Conservation (phyloP, 2,113 vertebrate species). For the Nanorana parkeri region DNA sequence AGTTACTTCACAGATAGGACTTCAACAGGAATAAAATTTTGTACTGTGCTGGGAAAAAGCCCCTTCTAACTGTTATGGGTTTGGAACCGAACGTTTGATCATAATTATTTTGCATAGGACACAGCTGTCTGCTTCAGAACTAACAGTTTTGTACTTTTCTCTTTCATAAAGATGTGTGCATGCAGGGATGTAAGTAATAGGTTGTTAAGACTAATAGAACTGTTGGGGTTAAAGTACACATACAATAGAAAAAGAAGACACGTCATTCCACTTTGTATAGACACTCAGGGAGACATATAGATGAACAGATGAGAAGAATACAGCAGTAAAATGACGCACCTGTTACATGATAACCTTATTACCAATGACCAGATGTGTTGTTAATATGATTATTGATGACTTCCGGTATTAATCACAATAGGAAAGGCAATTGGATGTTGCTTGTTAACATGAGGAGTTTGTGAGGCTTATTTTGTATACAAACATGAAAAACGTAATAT, state of each 20-base stretch:
- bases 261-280: background rate
- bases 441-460: background rate
- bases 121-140: no score
- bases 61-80: no score
- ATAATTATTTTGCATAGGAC: no score
- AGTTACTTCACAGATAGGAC: no score
- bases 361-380: constrained; percentile 42
- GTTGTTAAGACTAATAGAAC: background rate
- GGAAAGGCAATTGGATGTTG: background rate
- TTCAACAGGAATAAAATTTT: no score
- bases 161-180: no score
- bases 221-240: background rate
- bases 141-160: no score
- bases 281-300: background rate
- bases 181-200: no score
- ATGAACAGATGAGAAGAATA: background rate
- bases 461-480: no score
- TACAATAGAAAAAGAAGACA: background rate
- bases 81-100: no score
- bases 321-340: constrained; percentile 37
- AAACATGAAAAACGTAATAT: no score
- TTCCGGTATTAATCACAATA: constrained; percentile 6
- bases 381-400: constrained; percentile 47
- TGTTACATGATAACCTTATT: constrained; percentile 45
- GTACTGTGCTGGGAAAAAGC: no score